phyloP scores from a whole-genome alignment of 2,797 vertebrate species.

The Muraenolepis orangiensis region DNA sequence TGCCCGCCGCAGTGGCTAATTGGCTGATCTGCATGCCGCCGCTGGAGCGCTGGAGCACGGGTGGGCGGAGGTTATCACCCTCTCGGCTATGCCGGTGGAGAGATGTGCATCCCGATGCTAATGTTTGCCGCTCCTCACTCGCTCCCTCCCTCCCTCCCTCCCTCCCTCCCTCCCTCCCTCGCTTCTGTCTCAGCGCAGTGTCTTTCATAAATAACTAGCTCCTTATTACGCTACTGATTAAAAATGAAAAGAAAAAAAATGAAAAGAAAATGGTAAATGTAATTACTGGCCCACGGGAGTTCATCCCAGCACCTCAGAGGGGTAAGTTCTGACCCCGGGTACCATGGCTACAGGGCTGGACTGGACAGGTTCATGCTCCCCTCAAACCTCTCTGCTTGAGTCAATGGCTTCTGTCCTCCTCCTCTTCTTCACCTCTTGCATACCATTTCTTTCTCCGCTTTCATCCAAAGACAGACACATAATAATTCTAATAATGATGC shows the following conservation, averaged over 20 bases:
- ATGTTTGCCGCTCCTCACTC: slow-evolving; percentile 16
- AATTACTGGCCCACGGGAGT: slow-evolving; percentile 16
- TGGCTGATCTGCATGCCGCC: slow-evolving; percentile 24
- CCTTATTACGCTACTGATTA: slow-evolving; percentile 32
- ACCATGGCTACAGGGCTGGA: slow-evolving; percentile 18
- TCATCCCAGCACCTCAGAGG: slow-evolving; percentile 13
- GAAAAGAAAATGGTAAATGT: slow-evolving; percentile 7
- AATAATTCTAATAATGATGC: no score
- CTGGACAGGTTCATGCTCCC: slow-evolving; percentile 8
- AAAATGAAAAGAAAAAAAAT: slow-evolving; percentile 8
- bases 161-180: slow-evolving; percentile 18
- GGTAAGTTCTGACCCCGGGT: neutral
- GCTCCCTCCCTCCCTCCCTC: slow-evolving; percentile 16
- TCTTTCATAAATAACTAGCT: slow-evolving; percentile 39
- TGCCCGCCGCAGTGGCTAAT: no score
- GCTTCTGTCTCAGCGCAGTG: slow-evolving; percentile 14
- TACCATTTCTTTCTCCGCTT: no score
- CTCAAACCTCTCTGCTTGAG: no score
- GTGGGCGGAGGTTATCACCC: slow-evolving; percentile 31
- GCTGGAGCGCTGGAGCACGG: neutral
- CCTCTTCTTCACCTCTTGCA: no score
- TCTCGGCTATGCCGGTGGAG: slow-evolving; percentile 18
- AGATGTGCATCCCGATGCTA: slow-evolving; percentile 23
- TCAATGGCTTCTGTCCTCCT: no score
- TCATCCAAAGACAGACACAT: no score